A percentile compares a stretch with the other conserved stretches of the same genome.
phyloP scores from a whole-genome alignment of 2,113 vertebrate species.

The Sarotherodon lohbergeri region DNA sequence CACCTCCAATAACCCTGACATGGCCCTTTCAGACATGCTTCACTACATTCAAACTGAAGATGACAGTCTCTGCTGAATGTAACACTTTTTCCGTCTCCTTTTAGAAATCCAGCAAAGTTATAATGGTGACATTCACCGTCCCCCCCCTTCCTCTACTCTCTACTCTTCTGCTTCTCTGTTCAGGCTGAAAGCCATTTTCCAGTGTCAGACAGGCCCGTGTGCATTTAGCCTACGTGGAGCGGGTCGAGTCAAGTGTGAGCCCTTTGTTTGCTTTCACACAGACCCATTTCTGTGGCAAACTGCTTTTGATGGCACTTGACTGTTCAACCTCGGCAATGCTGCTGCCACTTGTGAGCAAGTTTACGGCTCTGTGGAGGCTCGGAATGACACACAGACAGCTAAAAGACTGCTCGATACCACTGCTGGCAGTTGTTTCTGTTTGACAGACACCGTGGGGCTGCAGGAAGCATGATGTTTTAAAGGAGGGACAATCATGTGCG shows the following conservation, averaged over 20 bases:
- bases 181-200: conserved; percentile 47
- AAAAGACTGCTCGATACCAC: conserved; percentile 40
- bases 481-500: background rate
- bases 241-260: conserved; percentile 56
- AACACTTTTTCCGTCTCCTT: background rate
- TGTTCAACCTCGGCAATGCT: conserved; percentile 58
- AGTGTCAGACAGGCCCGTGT: conserved; percentile 33
- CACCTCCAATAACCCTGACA: conserved; percentile 1
- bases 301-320: conserved; percentile 70
- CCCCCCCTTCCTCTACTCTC: background rate
- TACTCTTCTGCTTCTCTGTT: conserved; percentile 24
- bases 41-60: background rate
- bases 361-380: conserved; percentile 44
- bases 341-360: conserved; percentile 57
- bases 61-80: conserved; percentile 7
- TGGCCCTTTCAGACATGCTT: background rate
- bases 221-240: conserved; percentile 43
- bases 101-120: conserved; percentile 20
- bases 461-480: conserved; percentile 18
- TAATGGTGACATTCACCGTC: conserved; percentile 39
- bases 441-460: conserved; percentile 30
- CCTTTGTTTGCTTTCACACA: conserved; percentile 66
- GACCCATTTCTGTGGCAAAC: conserved; percentile 61
- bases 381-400: conserved; percentile 32
- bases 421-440: conserved; percentile 34